These are phyloP conservation scores for Glossosoma conforme DNA, from an alignment of 1,140 invertebrate genomes.

Conservation along the genomic window DNA sequence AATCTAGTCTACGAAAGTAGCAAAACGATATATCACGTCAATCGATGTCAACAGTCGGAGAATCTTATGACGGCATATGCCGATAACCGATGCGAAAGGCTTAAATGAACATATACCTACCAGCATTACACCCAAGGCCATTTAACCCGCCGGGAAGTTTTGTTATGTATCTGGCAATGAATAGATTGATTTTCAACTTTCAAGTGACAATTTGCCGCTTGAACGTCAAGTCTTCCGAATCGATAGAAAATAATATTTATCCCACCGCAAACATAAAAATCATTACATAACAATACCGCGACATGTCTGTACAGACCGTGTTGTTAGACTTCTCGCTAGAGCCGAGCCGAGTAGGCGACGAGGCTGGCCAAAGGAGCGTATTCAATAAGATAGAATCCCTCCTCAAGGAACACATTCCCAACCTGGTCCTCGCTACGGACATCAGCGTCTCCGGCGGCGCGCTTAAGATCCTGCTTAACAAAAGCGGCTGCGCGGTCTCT, in stretches of 20 bases:
- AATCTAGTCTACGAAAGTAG: too few species aligned
- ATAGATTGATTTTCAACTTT: slow-evolving; percentile 5
- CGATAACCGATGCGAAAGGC: too few species aligned
- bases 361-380: slow-evolving; percentile 59
- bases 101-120: too few species aligned
- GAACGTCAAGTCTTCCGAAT: slow-evolving; percentile 1
- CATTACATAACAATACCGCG: slow-evolving; percentile 13
- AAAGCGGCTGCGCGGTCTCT: slow-evolving; percentile 62
- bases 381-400: slow-evolving; percentile 62
- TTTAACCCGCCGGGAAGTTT: too few species aligned
- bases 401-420: slow-evolving; percentile 62
- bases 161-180: slow-evolving; percentile 1
- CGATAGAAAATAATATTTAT: too few species aligned
- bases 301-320: slow-evolving; percentile 77
- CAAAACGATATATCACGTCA: too few species aligned
- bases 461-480: slow-evolving; percentile 62
- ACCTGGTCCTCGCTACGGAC: slow-evolving; percentile 53
- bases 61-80: too few species aligned
- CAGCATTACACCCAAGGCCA: too few species aligned
- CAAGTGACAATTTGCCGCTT: slow-evolving; percentile 5
- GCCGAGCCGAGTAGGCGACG: slow-evolving; percentile 55
- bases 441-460: slow-evolving; percentile 60
- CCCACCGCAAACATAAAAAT: slow-evolving; percentile 5
- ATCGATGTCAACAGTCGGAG: too few species aligned
- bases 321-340: slow-evolving; percentile 76